Base-by-base conservation (phyloP, 2,797 vertebrate genomes). In the Cichlasoma orientale region DNA sequence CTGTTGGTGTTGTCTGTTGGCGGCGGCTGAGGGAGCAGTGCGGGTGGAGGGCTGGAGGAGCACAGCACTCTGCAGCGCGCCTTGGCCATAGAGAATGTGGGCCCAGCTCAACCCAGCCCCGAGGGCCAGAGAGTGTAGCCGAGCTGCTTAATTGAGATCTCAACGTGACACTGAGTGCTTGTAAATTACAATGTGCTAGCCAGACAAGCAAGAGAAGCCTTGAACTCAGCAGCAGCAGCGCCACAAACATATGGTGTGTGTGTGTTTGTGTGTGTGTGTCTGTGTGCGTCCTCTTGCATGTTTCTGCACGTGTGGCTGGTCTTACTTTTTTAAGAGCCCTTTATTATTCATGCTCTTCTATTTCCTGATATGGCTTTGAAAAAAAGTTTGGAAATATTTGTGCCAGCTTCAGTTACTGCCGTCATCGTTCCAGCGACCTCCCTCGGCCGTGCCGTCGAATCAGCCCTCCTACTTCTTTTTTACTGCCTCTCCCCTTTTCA, bases 141-240 rank as follows among this genome's bases (percentile, higher is more conserved):
- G 85, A 85, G 88, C 86, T 89, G 88, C 93, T 94, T 94, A 95
- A 96, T 95, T 95, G 95, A 95, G 95, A 95, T 94, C 93, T 95
- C 94, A 94, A 90, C 76, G 86, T 95, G 95, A 95, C 95, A 94
- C 91, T 92, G 92, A 95, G 91, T 78, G 79, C 92, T 93, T 90
- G 90, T 95, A 94, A 96, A 95, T 94, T 95, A 94, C 92, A 95
- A 92, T 89, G 91, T 94, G 92, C 88, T 82, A 75, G 90, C 92
- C 93, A 95, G 93, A 94, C 93, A 86, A 90, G 82, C 88, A 52
- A 77, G 57, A 83, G 82, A 74, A 86, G 87, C 86, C 87, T 90
- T 89, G 88, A 90, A 90, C 89, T 91, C 78, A 77, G 87, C 87
- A 76, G 86, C 79, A 75, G 85, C 82, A 88, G 79, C 78, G 82